Conservation (phyloP, 2,113 vertebrate species). For the Tyrannus savana region DNA sequence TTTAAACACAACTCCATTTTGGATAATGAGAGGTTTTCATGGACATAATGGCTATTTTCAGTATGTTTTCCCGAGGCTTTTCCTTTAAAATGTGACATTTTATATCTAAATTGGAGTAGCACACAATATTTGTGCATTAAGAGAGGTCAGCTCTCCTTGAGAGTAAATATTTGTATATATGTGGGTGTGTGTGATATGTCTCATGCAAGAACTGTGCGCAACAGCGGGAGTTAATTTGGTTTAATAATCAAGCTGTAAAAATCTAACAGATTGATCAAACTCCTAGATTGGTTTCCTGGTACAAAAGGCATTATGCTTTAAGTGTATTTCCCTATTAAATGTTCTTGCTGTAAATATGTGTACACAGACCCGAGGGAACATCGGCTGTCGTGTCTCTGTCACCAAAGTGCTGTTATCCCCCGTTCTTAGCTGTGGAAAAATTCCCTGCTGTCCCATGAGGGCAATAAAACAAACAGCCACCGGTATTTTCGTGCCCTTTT, state of each 20-base stretch:
- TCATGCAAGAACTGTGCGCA: background rate
- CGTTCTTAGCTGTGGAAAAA: background rate
- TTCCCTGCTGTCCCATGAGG: background rate
- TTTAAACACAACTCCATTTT: conserved; percentile 15
- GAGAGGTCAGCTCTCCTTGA: conserved; percentile 23
- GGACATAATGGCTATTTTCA: conserved; percentile 37
- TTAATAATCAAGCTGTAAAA: conserved; percentile 45
- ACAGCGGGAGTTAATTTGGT: conserved; percentile 12
- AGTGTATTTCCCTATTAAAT: background rate
- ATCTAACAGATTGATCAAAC: background rate
- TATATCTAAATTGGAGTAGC: background rate
- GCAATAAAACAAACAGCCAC: background rate
- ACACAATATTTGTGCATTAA: background rate
- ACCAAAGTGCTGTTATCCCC: background rate
- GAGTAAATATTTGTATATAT: conserved; percentile 42
- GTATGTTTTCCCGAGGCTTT: background rate
- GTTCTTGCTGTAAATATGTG: background rate
- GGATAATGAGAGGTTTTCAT: conserved; percentile 37
- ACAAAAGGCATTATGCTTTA: background rate
- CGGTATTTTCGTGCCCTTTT: background rate
- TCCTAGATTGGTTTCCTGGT: background rate
- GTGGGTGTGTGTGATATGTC: background rate
- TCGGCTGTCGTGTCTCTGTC: background rate
- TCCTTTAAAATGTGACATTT: background rate
- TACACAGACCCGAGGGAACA: background rate